Conservation (phyloP, 2,797 vertebrate genomes). For the Enteromius argenteus region DNA sequence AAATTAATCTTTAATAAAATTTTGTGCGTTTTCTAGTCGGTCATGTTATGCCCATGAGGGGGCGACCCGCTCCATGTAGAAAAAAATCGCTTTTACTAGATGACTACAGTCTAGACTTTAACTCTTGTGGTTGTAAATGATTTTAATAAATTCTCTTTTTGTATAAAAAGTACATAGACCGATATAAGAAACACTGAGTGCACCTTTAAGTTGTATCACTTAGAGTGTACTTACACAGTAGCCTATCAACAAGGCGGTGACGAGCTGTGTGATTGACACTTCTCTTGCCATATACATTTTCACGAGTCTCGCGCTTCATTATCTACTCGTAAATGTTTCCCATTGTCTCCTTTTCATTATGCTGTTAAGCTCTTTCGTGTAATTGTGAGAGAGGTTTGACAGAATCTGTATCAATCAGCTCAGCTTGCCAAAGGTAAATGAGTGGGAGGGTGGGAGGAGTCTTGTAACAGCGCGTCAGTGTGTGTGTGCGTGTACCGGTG, state of each 20-base stretch:
- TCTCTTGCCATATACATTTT: background rate
- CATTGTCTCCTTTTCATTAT: conserved; percentile 2
- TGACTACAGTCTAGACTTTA: background rate
- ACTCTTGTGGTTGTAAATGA: background rate
- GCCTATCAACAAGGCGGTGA: conserved; percentile 19
- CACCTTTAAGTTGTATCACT: background rate
- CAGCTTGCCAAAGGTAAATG: conserved; percentile 33
- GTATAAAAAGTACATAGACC: background rate
- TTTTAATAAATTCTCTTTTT: background rate
- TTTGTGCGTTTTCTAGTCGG: background rate
- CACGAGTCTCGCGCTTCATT: background rate
- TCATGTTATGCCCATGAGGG: conserved; percentile 19
- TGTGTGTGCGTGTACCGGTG: conserved; percentile 18
- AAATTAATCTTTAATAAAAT: background rate
- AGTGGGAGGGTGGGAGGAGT: conserved; percentile 46
- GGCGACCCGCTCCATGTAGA: conserved; percentile 11
- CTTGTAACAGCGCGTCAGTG: conserved; percentile 20
- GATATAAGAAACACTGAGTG: background rate
- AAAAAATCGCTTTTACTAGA: background rate
- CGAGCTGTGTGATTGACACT: background rate
- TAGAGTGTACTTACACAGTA: background rate
- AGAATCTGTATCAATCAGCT: conserved; percentile 33
- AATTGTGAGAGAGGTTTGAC: conserved; percentile 14
- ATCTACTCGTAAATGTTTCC: conserved; percentile 10
- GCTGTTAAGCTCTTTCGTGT: background rate